Evolutionary conservation across 64 coral and sea anemone genomes (phyloP).

Genomic region (Montipora efflorescens): DNA sequence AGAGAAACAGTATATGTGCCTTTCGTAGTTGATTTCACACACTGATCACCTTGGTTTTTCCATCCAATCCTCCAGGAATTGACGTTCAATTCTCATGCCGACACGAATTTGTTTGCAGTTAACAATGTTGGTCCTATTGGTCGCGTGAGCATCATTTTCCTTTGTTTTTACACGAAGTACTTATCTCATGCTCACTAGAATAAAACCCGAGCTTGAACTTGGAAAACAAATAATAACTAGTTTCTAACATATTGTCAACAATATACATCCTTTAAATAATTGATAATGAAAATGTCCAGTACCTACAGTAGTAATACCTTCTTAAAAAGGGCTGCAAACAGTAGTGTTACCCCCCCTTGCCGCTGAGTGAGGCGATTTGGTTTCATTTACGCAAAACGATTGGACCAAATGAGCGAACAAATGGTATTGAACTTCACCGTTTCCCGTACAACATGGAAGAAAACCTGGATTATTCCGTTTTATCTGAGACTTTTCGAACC

Average conservation of each 20-base stretch:
- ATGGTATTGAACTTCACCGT: neutral
- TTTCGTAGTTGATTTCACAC: too few relatives aligned
- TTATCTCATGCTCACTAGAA: too few relatives aligned
- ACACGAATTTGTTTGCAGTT: too few relatives aligned
- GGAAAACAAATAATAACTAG: neutral
- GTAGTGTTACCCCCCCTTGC: neutral
- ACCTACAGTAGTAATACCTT: neutral
- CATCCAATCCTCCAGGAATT: too few relatives aligned
- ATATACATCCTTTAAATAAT: neutral
- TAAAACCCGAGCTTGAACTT: neutral
- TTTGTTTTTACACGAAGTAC: too few relatives aligned
- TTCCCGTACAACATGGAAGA: neutral
- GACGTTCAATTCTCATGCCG: too few relatives aligned
- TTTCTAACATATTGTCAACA: neutral
- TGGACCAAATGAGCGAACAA: neutral
- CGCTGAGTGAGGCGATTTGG: neutral
- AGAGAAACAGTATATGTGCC: too few relatives aligned
- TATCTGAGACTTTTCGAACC: constrained; percentile 51
- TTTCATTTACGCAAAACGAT: neutral
- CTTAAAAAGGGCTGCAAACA: neutral
- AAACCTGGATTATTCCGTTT: neutral
- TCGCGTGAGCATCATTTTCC: too few relatives aligned
- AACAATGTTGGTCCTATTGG: too few relatives aligned
- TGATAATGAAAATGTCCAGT: neutral
- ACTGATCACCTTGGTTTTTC: too few relatives aligned